Evolutionary conservation across 2,113 vertebrate genomes (phyloP).

Genomic region (Chamaetylas fuelleborni): DNA sequence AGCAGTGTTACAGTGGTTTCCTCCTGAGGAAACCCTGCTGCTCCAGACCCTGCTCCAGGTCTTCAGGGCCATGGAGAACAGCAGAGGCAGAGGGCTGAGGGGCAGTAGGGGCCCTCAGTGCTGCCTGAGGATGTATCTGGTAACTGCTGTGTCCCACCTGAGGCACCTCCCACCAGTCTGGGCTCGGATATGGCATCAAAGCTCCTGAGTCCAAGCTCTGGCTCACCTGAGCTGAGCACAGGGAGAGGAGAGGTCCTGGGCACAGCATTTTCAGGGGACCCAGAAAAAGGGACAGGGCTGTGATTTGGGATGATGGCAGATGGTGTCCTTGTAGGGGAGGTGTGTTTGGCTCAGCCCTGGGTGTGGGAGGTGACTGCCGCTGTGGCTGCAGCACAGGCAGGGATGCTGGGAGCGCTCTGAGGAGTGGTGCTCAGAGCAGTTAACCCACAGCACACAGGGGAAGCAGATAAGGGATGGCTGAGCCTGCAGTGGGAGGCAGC

Average conservation of each 20-base stretch:
- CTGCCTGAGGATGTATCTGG: not conserved
- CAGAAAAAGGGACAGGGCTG: not conserved
- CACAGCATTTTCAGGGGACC: not conserved
- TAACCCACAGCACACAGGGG: not conserved
- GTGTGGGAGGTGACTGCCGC: not conserved
- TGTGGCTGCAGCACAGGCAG: not conserved
- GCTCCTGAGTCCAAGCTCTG: not conserved
- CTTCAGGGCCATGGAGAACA: not conserved
- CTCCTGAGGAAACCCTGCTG: not conserved
- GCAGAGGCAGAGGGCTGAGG: not conserved
- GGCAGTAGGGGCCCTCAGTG: fast-evolving
- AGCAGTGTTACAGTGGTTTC: not conserved
- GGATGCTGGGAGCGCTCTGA: not conserved
- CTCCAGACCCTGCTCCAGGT: not conserved
- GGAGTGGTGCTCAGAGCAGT: not conserved
- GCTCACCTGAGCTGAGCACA: not conserved
- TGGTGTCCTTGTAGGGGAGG: not conserved
- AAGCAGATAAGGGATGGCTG: not conserved
- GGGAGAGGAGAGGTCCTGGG: not conserved
- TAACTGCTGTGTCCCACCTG: not conserved
- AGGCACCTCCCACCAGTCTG: not conserved
- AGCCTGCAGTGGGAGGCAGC: not conserved
- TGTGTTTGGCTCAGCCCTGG: not conserved
- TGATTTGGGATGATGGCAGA: fast-evolving
- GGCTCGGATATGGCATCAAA: not conserved